Evolutionary conservation across 1,140 invertebrate species (phyloP).

Genomic region (Caenorhabditis brenneri): DNA sequence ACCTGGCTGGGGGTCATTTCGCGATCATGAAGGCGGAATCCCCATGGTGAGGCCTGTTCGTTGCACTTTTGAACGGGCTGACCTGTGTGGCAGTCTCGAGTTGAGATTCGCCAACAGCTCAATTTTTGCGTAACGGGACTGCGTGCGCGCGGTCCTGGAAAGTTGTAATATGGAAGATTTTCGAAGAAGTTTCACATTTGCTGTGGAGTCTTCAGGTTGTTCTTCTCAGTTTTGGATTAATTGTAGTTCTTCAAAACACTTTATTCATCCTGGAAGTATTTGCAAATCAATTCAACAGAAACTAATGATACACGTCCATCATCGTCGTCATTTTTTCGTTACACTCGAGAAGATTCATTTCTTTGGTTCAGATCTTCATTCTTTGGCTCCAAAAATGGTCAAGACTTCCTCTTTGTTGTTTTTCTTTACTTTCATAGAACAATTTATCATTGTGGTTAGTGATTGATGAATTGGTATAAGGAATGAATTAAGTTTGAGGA

Average conservation of each 20-base stretch:
- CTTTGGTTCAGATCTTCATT: too few relatives aligned
- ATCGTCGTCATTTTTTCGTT: not conserved
- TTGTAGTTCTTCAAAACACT: not conserved
- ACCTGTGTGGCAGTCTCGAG: conserved; percentile 37
- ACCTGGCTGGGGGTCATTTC: too few relatives aligned
- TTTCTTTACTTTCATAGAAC: not conserved
- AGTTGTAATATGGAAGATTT: too few relatives aligned
- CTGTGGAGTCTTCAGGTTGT: too few relatives aligned
- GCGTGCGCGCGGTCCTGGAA: conserved; percentile 21
- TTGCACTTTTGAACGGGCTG: conserved; percentile 27
- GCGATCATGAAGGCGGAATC: too few relatives aligned
- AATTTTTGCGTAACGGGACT: conserved; percentile 30
- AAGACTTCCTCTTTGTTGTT: not conserved
- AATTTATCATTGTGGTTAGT: not conserved
- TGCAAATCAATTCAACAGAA: not conserved
- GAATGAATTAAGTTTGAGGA: not conserved
- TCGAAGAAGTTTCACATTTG: too few relatives aligned
- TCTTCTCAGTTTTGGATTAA: too few relatives aligned
- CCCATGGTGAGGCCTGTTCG: conserved; percentile 5
- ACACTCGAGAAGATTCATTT: too few relatives aligned
- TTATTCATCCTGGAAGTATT: not conserved
- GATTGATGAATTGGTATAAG: not conserved
- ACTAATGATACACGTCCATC: not conserved
- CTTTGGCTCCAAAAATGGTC: too few relatives aligned
- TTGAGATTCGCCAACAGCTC: conserved; percentile 35